A percentile compares a stretch with the other conserved stretches of the same genome.
Evolutionary conservation across 2,113 vertebrate species (phyloP).

Genomic region (Notarius lentiginosus): DNA sequence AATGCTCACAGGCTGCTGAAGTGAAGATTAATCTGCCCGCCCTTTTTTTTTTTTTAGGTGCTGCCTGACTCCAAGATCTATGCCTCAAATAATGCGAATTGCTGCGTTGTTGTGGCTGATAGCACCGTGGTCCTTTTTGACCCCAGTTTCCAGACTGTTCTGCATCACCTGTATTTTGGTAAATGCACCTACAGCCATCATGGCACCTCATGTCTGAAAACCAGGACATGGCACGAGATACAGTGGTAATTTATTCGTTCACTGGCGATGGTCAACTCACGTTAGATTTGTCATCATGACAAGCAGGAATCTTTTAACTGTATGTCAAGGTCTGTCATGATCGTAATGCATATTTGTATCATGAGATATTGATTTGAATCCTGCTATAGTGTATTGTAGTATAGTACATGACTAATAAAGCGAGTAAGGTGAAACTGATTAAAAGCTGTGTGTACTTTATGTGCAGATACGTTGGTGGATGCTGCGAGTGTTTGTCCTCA

Average conservation of each 20-base stretch:
- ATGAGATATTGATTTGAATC: not conserved
- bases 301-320: not conserved
- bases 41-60: slow-evolving; percentile 65
- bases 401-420: not conserved
- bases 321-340: not conserved
- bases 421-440: not conserved
- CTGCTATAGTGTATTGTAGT: not conserved
- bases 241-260: not conserved
- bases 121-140: slow-evolving; percentile 85
- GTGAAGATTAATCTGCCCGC: not conserved
- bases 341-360: not conserved
- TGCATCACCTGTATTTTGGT: slow-evolving; percentile 88
- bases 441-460: not conserved
- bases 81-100: slow-evolving; percentile 72
- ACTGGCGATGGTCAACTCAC: not conserved
- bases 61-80: slow-evolving; percentile 72
- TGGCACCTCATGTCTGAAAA: not conserved
- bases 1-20: not conserved
- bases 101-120: slow-evolving; percentile 82
- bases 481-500: slow-evolving; percentile 82
- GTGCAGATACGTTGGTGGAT: slow-evolving; percentile 86
- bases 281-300: not conserved
- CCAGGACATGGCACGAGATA: not conserved
- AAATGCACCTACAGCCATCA: not conserved
- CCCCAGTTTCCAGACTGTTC: slow-evolving; percentile 78